Evolutionary conservation across 2,797 vertebrate genomes (phyloP), one percentile per base, ranked within the genome.

Genomic region (Sebastes hubbsi): DNA sequence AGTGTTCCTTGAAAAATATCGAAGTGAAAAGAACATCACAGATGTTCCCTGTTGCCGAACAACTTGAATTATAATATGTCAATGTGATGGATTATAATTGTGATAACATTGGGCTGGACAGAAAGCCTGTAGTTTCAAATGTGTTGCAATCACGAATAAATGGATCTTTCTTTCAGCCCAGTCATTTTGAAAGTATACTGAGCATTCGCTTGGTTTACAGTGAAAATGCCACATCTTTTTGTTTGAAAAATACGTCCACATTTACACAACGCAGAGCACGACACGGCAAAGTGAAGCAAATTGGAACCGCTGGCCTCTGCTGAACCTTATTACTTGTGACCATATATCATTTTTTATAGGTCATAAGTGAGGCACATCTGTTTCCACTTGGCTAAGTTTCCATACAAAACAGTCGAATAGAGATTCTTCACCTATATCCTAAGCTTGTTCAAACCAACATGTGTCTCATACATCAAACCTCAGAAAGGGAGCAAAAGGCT

Each of bases 271-370:
- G 95, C 97, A 97, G 97, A 97, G 95, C 96, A 96, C 93, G 95
- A 95, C 95, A 95, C 91, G 94, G 95, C 96, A 95, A 97, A 97
- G 96, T 97, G 96, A 96, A 97, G 97, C 96, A 98, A 98, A 98
- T 97, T 97, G 96, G 96, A 98, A 96, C 94, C 95, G 96, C 94
- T 97, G 96, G 97, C 96, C 96, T 97, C 96, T 95, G 96, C 94
- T 97, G 95, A 96, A 96, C 95, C 96, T 93, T 96, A 97, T 97
- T 97, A 96, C 95, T 94, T 94, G 93, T 94, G 97, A 97, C 96
- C 96, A 96, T 97, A 97, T 96, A 98, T 98, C 97, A 98, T 96
- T 97, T 96, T 97, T 98, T 97, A 98, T 97, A 96, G 96, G 96
- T 97, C 96, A 96, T 92, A 95, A 96, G 96, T 96, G 95, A 96